Evolutionary conservation across 2,888 invertebrate species (phyloP), one percentile per base, ranked within the genome.

Genomic region (Orchesellides sinensis): DNA sequence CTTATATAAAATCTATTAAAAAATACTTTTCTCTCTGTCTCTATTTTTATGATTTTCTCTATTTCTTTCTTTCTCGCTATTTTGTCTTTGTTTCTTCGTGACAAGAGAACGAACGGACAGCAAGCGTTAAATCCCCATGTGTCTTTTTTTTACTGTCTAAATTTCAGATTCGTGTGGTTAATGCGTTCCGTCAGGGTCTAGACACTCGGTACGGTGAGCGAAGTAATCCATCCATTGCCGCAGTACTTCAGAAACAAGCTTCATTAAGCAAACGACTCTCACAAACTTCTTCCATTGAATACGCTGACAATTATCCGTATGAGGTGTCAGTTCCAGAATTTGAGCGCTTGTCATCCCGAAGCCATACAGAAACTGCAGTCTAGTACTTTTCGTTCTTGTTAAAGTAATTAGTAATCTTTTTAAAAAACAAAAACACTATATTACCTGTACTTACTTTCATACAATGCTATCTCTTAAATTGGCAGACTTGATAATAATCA

Each of bases 111-210:
- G 69, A 81, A 74, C 68, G 68, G 69, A 69, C 68, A 73, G 81
- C 52, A 80, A 81, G 74, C 82, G 69, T 82, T 82, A 82, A 82
- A 74, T 82, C 75, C 74, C 84, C 72, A 32, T 84, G 78, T 84
- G 70, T 84, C 66, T 79, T 77, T 77, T 80, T 63, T 84, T 85
- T 85, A 91, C 89, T 90, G 54, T 69, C 45, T 72, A 66, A 54
- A 91, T 93, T 93, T 92, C 95, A 99, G 99, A 99, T 99, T 92
- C 98, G 99, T 93, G 99, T 99, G 93, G 98, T 99, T 93, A 99
- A 99, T 93, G 99, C 99, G 93, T 99, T 99, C 94, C 98, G 99
- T 92, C 98, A 98, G 94, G 98, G 98, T 92, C 94, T 98, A 92
- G 98, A 98, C 93, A 94, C 96, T 91, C 95, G 97, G 90, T 94